Evolutionary conservation across 2,797 vertebrate genomes (phyloP).

Genomic region (Squalus acanthias): DNA sequence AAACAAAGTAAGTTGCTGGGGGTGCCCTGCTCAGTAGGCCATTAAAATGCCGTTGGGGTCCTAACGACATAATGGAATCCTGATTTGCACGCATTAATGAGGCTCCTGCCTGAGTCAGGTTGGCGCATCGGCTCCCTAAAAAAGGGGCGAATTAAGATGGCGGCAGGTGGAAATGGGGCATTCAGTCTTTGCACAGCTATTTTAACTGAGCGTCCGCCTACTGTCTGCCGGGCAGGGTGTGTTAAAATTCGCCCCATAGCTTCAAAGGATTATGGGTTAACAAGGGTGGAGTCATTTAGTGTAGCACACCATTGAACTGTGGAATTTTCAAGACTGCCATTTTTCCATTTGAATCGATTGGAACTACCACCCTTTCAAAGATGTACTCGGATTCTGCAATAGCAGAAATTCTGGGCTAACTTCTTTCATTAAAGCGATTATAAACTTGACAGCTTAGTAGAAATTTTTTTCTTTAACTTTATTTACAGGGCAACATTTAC

Average conservation of each 20-base stretch:
- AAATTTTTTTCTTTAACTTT: neutral
- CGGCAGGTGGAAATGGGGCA: neutral
- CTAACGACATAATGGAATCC: neutral
- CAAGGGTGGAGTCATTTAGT: neutral
- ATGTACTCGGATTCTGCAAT: neutral
- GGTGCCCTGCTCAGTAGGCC: neutral
- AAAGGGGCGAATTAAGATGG: neutral
- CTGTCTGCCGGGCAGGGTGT: too few species aligned
- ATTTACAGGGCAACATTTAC: neutral
- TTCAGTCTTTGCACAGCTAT: neutral
- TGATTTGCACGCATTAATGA: neutral
- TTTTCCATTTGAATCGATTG: neutral
- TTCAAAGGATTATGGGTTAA: neutral
- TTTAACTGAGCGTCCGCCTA: neutral
- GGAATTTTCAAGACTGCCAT: neutral
- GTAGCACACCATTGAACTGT: neutral
- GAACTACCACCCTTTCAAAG: neutral
- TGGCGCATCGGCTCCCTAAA: neutral
- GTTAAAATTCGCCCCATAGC: neutral
- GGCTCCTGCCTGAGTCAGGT: neutral
- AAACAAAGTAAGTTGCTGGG: neutral
- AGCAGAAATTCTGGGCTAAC: neutral
- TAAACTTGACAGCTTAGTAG: neutral
- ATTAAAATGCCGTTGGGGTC: neutral
- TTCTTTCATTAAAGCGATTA: too few species aligned